phyloP scores from a whole-genome alignment of 2,113 vertebrate genomes.

The Actenoides hombroni region DNA sequence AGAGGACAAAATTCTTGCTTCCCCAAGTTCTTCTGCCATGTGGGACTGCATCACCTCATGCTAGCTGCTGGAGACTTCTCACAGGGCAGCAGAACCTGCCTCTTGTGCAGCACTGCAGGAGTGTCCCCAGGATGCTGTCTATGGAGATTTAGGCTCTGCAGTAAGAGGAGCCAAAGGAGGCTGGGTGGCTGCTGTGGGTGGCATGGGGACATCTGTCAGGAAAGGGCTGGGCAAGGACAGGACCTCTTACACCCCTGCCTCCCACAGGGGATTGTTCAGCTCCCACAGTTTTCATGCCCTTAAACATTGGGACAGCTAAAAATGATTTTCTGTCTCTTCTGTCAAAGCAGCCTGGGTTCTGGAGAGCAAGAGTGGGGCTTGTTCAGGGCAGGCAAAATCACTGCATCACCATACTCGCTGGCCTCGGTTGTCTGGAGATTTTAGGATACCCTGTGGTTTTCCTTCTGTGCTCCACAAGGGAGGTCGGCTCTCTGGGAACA shows the following conservation, averaged over 20 bases:
- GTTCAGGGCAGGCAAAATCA: not conserved
- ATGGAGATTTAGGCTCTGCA: not conserved
- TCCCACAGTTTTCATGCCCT: not conserved
- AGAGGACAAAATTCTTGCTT: not conserved
- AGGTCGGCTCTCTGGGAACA: not conserved
- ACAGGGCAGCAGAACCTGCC: not conserved
- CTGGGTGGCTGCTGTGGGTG: not conserved
- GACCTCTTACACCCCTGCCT: not conserved
- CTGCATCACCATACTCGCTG: not conserved
- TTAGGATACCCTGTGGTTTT: not conserved
- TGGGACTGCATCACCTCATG: too few relatives aligned
- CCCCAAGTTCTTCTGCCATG: not conserved
- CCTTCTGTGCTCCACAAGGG: not conserved
- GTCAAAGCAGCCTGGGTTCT: not conserved
- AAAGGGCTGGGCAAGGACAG: not conserved
- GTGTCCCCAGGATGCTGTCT: fast-evolving
- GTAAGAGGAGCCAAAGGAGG: not conserved
- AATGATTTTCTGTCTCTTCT: not conserved
- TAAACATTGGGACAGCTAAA: not conserved
- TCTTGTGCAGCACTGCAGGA: not conserved
- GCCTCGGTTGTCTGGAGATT: not conserved
- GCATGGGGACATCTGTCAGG: not conserved
- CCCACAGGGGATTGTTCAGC: not conserved
- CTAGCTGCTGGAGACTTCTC: not conserved
- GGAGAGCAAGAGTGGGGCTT: not conserved